These are phyloP conservation scores for Neuroterus valhalla DNA, from an alignment of 1,140 invertebrate genomes.

Conservation along the genomic window DNA sequence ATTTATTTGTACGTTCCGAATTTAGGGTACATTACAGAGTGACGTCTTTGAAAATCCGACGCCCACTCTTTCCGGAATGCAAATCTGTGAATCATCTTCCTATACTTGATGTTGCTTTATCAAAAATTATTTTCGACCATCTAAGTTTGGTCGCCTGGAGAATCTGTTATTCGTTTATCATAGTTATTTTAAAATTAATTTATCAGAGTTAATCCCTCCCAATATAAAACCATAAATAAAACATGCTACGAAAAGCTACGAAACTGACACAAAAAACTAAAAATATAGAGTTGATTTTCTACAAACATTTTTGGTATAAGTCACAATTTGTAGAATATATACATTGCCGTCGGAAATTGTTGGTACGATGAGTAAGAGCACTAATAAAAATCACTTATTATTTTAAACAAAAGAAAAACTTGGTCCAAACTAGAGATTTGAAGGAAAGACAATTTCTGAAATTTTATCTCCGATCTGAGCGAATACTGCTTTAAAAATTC, in stretches of 20 bases:
- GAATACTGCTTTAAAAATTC: too few species aligned
- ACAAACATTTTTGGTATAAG: background rate
- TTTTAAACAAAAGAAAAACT: too few species aligned
- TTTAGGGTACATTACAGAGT: too few species aligned
- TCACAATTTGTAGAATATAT: constrained; percentile 3
- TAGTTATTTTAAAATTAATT: background rate
- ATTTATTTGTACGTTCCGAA: too few species aligned
- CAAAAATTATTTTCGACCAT: constrained; percentile 18
- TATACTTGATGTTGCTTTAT: constrained; percentile 3
- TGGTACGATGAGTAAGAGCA: too few species aligned
- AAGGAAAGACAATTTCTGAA: too few species aligned
- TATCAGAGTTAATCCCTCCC: background rate
- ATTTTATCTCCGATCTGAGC: too few species aligned
- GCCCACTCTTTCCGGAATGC: constrained; percentile 21
- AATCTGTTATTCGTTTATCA: background rate
- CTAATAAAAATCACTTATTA: too few species aligned
- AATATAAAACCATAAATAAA: background rate
- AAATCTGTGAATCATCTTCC: constrained; percentile 21
- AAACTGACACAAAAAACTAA: background rate
- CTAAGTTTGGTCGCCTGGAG: background rate
- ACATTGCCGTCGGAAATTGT: too few species aligned
- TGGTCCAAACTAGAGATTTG: too few species aligned
- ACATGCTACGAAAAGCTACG: background rate
- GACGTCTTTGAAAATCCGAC: constrained; percentile 12
- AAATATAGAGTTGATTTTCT: background rate